These are phyloP conservation scores for Arrhamphus sclerolepis DNA, from an alignment of 2,797 vertebrate species.

Conservation along the genomic window DNA sequence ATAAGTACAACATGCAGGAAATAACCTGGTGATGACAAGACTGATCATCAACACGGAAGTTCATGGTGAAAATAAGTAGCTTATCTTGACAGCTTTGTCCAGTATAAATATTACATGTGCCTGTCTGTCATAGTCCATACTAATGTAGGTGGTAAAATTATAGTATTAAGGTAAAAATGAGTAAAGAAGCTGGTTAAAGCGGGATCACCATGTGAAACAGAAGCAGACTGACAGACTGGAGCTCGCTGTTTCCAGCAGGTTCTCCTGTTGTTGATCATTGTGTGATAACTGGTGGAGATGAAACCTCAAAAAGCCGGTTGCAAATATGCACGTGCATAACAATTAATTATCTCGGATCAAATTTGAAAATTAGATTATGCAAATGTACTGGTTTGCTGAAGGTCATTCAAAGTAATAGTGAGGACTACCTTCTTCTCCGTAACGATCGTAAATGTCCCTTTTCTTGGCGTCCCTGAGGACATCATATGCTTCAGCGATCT, in stretches of 20 bases:
- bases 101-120: not conserved
- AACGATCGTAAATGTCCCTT: conserved; percentile 94
- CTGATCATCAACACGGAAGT: too few species aligned
- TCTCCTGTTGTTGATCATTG: conserved; percentile 54
- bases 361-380: not conserved
- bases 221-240: conserved; percentile 18
- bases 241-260: conserved; percentile 58
- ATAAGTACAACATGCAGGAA: too few species aligned
- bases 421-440: conserved; percentile 92
- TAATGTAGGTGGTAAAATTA: too few species aligned
- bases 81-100: not conserved
- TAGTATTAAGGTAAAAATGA: not conserved
- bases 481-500: conserved; percentile 97
- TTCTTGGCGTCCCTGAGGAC: conserved; percentile 97
- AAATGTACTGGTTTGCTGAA: not conserved
- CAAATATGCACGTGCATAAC: not conserved
- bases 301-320: not conserved
- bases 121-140: too few species aligned
- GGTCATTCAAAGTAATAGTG: not conserved
- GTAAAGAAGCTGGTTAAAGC: not conserved
- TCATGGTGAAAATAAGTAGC: too few species aligned
- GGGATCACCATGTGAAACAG: conserved; percentile 5
- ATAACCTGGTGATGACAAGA: too few species aligned
- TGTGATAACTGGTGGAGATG: conserved; percentile 5
- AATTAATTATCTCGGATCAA: not conserved